Percentiles rank a stretch among this genome's conserved stretches.
phyloP scores from a whole-genome alignment of 2,888 invertebrate genomes.

The Romanomermis culicivorax region DNA sequence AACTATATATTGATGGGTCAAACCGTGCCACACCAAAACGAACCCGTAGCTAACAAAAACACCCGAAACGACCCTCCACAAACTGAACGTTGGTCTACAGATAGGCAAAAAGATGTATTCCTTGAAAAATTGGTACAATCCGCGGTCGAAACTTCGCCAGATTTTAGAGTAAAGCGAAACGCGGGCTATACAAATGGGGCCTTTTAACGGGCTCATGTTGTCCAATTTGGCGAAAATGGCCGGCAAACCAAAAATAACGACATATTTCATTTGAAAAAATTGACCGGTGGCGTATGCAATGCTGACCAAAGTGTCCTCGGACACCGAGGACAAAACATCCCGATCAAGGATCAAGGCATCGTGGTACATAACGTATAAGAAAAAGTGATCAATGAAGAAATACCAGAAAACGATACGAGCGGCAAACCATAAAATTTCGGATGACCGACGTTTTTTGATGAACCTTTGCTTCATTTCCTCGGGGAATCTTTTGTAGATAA shows the following conservation, averaged over 20 bases:
- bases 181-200: constrained; percentile 33
- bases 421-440: constrained; percentile 14
- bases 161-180: constrained; percentile 33
- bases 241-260: constrained; percentile 33
- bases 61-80: constrained; percentile 28
- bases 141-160: constrained; percentile 34
- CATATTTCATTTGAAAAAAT: constrained; percentile 34
- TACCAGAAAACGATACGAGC: constrained; percentile 30
- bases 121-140: constrained; percentile 33
- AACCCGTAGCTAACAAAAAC: constrained; percentile 31
- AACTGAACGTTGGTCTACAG: constrained; percentile 30
- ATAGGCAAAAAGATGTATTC: constrained; percentile 34
- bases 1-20: constrained; percentile 28
- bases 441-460: constrained; percentile 8
- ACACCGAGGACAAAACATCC: neutral
- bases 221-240: constrained; percentile 30
- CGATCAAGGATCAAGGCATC: constrained; percentile 26
- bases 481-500: constrained; percentile 26
- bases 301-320: neutral
- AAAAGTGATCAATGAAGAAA: constrained; percentile 27
- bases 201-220: constrained; percentile 28
- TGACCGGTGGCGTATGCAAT: constrained; percentile 27
- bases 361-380: constrained; percentile 30
- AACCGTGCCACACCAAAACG: constrained; percentile 34
- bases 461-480: constrained; percentile 18